A percentile compares a stretch with the other conserved stretches of the same genome.
Conservation (phyloP, 1,140 invertebrate species). For the Palaemon carinicauda region DNA sequence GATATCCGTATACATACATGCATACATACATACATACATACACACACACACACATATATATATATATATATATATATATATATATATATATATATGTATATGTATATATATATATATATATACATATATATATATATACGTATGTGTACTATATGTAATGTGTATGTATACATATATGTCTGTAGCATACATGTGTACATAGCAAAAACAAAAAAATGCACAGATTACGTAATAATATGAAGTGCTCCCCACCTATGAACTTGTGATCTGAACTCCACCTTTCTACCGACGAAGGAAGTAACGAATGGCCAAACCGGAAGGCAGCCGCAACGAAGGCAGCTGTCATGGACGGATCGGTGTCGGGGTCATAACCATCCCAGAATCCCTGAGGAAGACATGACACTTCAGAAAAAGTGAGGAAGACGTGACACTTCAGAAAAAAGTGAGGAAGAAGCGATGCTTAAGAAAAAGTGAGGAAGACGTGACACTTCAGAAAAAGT, state of each 20-base stretch:
- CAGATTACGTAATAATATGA: not conserved
- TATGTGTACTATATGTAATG: not conserved
- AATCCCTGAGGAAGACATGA: constrained; percentile 65
- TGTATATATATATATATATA: not conserved
- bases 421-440: not conserved
- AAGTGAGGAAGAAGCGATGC: no score
- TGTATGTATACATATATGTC: not conserved
- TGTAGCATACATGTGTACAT: not conserved
- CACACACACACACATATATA: not conserved
- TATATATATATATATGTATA: not conserved
- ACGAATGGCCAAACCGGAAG: constrained; percentile 88
- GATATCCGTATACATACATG: not conserved
- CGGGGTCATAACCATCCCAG: constrained; percentile 83
- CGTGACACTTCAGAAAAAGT: no score
- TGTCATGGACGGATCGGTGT: constrained; percentile 84
- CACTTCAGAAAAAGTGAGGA: not conserved
- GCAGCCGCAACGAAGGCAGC: constrained; percentile 88
- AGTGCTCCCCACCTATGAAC: constrained; percentile 77
- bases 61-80: not conserved
- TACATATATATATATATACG: not conserved
- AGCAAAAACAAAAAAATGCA: no score
- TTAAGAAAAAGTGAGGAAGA: no score
- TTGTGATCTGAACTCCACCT: constrained; percentile 93
- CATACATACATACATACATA: not conserved
- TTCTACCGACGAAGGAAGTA: constrained; percentile 86